Evolutionary conservation across 1,140 invertebrate species (phyloP), one percentile per base, ranked within the genome.

Genomic region (Arctopsyche grandis): DNA sequence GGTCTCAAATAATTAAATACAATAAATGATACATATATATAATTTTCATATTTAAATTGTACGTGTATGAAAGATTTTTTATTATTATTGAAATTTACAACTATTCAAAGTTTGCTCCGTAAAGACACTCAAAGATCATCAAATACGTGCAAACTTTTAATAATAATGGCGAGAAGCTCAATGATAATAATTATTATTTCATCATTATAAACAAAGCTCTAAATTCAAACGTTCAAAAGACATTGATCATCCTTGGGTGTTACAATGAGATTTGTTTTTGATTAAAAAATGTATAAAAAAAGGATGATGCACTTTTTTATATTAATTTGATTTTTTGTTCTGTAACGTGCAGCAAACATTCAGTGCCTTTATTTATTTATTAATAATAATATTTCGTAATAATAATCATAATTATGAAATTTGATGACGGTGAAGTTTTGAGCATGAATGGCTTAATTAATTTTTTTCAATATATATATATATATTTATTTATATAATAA

Each of bases 331-430:
- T 74, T 26, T 22, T 26, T 66, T 66, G n/a, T 21, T 66, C 16
- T 56, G 52, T 60, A 80, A 81, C 29, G 80, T 81, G 80, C 80
- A 66, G 76, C 80, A 81, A 81, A 81, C 80, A 75, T 74, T 81
- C 77, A 81, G 80, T 81, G 80, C 80, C 78, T 79, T 81, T 78
- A 46, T 73, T 77, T 56, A 71, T 46, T 10, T 21, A 56, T 22
- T 52, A 21, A 56, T 74, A 74, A 16, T 26, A 56, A 76, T 60
- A n/a, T 60, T 48, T 75, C 12, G 7, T 74, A 16, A 46, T 58
- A 46, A 48, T 52, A 58, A 58, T 58, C 19, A 48, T 52, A 58
- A 58, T 48, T 19, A 71, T 46, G 26, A 71, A 16, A 10, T 46
- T 26, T 46, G 14, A 19, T 19, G 38, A 46, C 22, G 48, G 24